phyloP scores from a whole-genome alignment of 37 sponge, comb jelly and placozoan genomes.

The Diacarnus erythraeanus region DNA sequence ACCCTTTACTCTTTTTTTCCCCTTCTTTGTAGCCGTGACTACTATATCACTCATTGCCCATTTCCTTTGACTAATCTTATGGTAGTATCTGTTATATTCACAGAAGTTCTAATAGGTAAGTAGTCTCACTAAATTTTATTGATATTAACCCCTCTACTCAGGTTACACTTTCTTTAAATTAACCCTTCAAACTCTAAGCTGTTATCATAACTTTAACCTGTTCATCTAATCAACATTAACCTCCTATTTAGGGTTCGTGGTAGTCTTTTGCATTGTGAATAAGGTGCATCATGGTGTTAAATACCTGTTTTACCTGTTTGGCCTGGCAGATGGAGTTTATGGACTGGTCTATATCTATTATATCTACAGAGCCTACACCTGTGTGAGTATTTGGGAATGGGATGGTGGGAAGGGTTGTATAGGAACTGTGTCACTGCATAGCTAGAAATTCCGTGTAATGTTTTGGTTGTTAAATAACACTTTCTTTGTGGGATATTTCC shows the following conservation, averaged over 20 bases:
- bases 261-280: background rate
- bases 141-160: background rate
- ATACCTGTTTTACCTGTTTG: conserved; percentile 27
- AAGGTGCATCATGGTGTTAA: background rate
- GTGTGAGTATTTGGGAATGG: conserved; percentile 15
- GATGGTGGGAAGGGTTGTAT: background rate
- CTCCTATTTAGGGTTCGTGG: conserved; percentile 10
- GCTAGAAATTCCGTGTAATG: too few relatives aligned
- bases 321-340: conserved; percentile 14
- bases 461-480: too few relatives aligned
- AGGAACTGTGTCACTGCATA: too few relatives aligned
- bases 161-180: background rate
- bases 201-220: background rate
- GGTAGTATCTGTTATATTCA: conserved; percentile 9
- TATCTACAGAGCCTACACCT: conserved; percentile 3
- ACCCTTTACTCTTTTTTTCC: background rate
- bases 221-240: background rate
- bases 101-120: conserved; percentile 22
- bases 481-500: too few relatives aligned
- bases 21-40: conserved; percentile 15
- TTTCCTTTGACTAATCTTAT: conserved; percentile 25
- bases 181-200: background rate
- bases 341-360: conserved; percentile 3
- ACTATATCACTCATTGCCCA: conserved; percentile 28
- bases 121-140: too few relatives aligned